Base-by-base conservation (phyloP, 2,888 invertebrate species). In the Trachelus tabidus region DNA sequence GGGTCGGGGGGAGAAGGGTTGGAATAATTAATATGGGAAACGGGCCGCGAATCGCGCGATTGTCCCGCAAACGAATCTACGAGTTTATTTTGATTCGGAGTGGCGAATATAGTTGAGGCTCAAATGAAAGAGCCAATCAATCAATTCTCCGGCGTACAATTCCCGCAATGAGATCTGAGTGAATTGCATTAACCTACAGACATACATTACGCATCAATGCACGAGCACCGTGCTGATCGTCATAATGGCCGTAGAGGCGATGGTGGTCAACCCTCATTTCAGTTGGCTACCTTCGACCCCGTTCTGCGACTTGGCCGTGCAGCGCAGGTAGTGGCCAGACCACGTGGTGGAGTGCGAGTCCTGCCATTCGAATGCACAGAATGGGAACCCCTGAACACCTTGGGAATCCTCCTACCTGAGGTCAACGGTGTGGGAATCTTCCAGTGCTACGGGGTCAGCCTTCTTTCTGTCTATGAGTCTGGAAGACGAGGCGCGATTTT, bases 151-250 rank as follows among this genome's bases (percentile, higher is more conserved):
- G 86, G 85, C 85, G 87, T 85, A 87, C 89, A 88, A 89, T 89
- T 89, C 89, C 84, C 87, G 86, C 90, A 90, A 90, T 88, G 90
- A 91, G 89, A 91, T 89, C 89, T 87, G 88, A 90, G 88, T 86
- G 89, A 90, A 91, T 91, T 89, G 89, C 89, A 90, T 91, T 91
- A 91, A 91, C 91, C 90, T 90, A 91, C 89, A 91, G 91, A 90
- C 91, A 91, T 88, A 91, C 86, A 90, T 91, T 88, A 85, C 84
- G 82, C 86, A 84, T 85, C 85, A 84, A 84, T 86, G 85, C 86
- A 85, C 86, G 85, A 85, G 82, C 85, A 83, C 76, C 79, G 76
- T 80, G 79, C 79, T 81, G 79, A 80, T 80, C 33, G 81, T 80
- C 80, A 77, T 81, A 82, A 81, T 81, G 77, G 81, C 75, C 79